A percentile compares a stretch with the other conserved stretches of the same genome.
Conservation (phyloP, 2,113 vertebrate species). For the Pavo muticus region DNA sequence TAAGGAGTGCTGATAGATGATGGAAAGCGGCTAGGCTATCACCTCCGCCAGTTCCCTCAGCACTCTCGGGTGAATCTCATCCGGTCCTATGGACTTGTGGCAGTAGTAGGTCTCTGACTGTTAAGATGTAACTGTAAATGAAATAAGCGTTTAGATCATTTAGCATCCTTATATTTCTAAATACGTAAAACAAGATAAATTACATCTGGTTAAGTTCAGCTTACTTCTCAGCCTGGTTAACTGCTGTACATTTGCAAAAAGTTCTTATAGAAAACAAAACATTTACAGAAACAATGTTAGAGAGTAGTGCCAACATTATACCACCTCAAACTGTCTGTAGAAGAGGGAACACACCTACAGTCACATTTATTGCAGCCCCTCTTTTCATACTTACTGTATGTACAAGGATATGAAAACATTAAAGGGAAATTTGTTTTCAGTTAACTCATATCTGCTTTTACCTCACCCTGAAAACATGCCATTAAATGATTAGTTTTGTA, state of each 20-base stretch:
- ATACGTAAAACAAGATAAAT: not conserved
- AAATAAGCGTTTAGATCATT: not conserved
- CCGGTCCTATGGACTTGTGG: no score
- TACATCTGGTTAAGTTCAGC: not conserved
- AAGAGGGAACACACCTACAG: not conserved
- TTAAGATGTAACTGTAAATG: not conserved
- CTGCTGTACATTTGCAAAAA: not conserved
- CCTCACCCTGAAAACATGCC: not conserved
- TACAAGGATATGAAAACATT: not conserved
- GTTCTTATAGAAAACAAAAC: not conserved
- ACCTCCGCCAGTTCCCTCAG: no score
- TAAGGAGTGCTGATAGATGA: no score
- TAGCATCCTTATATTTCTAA: not conserved
- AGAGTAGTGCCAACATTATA: not conserved
- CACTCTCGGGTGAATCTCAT: no score
- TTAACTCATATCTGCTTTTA: not conserved
- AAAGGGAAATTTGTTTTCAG: not conserved
- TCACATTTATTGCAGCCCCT: not conserved
- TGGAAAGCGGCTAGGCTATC: no score
- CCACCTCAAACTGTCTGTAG: not conserved
- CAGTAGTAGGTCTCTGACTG: no score
- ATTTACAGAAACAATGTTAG: not conserved
- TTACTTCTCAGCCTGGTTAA: not conserved
- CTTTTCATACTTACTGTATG: not conserved
- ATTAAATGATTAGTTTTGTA: not conserved